phyloP scores from a whole-genome alignment of 2,888 invertebrate genomes.

The Biston betularia region DNA sequence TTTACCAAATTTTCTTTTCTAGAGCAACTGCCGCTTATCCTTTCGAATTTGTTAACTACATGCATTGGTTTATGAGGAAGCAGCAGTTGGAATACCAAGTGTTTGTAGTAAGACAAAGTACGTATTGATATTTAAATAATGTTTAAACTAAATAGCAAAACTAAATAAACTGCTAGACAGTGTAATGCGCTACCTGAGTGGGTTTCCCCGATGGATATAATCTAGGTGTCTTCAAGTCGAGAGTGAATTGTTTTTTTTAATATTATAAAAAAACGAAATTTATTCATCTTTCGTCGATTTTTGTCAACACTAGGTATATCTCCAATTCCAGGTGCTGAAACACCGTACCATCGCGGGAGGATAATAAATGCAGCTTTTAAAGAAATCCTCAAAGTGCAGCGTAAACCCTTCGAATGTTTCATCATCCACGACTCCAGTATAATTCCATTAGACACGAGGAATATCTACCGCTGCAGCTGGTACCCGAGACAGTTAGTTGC shows the following conservation, averaged over 20 bases:
- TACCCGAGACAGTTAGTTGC: constrained; percentile 95
- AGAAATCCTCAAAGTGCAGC: constrained; percentile 89
- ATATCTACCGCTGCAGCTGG: constrained; percentile 94
- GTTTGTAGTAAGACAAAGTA: constrained; percentile 93
- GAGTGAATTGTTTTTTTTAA: too few species aligned
- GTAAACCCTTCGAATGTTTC: constrained; percentile 88
- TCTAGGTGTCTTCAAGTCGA: too few species aligned
- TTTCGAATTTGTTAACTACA: constrained; percentile 47
- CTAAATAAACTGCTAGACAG: too few species aligned
- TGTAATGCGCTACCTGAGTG: too few species aligned
- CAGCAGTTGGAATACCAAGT: constrained; percentile 97
- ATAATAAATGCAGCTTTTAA: constrained; percentile 96
- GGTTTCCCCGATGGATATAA: too few species aligned
- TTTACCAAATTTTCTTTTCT: background rate
- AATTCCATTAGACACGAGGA: constrained; percentile 94
- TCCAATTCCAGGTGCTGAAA: constrained; percentile 15
- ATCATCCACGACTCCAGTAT: constrained; percentile 97
- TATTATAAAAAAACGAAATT: too few species aligned
- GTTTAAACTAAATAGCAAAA: background rate
- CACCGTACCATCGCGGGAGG: constrained; percentile 88
- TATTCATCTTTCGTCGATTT: too few species aligned
- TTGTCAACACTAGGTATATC: too few species aligned
- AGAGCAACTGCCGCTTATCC: background rate
- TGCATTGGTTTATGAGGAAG: constrained; percentile 94
- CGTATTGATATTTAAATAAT: constrained; percentile 38